These are phyloP conservation scores for Nyctalus aviator DNA, from an alignment of 2,797 vertebrate species.

Conservation along the genomic window DNA sequence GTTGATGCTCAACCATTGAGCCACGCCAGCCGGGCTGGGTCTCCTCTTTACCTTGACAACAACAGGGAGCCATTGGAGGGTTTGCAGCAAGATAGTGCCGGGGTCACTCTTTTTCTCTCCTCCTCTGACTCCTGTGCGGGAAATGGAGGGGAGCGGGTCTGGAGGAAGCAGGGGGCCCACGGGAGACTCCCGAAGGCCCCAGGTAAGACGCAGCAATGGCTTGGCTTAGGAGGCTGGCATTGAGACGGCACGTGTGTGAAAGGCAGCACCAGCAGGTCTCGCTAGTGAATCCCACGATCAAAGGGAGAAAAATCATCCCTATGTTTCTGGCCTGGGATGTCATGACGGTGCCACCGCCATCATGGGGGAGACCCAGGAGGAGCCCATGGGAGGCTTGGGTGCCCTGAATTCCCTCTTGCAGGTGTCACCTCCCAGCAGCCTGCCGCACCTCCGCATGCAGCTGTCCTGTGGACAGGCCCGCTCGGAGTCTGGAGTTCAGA, in stretches of 20 bases:
- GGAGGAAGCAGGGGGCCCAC: background rate
- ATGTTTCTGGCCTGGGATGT: background rate
- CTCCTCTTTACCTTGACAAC: background rate
- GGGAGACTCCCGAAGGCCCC: background rate
- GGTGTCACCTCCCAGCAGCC: background rate
- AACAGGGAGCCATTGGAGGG: too few relatives aligned
- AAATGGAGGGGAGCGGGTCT: background rate
- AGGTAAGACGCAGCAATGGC: background rate
- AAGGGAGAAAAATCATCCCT: background rate
- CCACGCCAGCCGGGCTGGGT: too few relatives aligned
- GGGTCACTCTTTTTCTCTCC: background rate
- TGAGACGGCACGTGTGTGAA: background rate
- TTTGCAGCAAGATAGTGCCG: background rate
- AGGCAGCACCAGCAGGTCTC: background rate
- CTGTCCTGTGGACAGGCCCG: background rate
- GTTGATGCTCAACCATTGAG: too few relatives aligned
- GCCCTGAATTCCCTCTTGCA: background rate
- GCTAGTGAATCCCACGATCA: background rate
- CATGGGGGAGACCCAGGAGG: background rate
- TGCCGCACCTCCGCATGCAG: fast-evolving
- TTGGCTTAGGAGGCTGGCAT: background rate
- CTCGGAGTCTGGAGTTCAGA: background rate
- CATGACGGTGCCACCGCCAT: background rate
- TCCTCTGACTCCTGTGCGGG: background rate
- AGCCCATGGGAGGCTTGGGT: fast-evolving